These are phyloP conservation scores for Alca torda DNA, from an alignment of 2,797 vertebrate genomes.

Conservation along the genomic window DNA sequence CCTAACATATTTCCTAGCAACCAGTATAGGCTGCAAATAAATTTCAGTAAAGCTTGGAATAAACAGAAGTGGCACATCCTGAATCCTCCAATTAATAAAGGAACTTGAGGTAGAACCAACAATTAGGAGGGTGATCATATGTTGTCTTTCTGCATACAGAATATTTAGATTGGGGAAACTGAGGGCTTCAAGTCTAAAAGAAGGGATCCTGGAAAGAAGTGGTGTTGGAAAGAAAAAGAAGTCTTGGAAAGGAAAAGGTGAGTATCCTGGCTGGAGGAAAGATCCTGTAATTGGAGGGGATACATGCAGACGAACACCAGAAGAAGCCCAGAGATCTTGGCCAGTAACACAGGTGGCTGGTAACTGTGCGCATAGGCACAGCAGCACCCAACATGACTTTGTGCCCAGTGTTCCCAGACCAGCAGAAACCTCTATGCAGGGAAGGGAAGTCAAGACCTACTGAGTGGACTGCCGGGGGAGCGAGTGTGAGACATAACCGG, in stretches of 20 bases:
- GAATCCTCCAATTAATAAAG: not conserved
- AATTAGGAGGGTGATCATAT: not conserved
- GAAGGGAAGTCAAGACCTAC: not conserved
- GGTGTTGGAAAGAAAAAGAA: not conserved
- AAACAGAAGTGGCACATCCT: not conserved
- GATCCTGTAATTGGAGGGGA: not conserved
- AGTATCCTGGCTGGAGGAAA: not conserved
- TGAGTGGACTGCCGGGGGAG: not conserved
- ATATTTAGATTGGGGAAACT: not conserved
- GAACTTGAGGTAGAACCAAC: not conserved
- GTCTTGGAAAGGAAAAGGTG: not conserved
- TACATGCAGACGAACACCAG: not conserved
- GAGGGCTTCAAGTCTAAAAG: not conserved
- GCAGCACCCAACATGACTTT: not conserved
- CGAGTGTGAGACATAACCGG: accelerated
- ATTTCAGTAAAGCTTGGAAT: not conserved
- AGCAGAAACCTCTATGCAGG: not conserved
- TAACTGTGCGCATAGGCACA: not conserved
- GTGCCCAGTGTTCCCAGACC: not conserved
- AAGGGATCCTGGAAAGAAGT: not conserved
- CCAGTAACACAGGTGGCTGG: not conserved
- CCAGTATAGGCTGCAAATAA: not conserved
- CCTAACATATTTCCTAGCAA: not conserved
- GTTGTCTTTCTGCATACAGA: not conserved
- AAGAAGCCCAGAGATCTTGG: not conserved